phyloP scores from a whole-genome alignment of 2,113 vertebrate species.

The Pseudopodoces humilis region DNA sequence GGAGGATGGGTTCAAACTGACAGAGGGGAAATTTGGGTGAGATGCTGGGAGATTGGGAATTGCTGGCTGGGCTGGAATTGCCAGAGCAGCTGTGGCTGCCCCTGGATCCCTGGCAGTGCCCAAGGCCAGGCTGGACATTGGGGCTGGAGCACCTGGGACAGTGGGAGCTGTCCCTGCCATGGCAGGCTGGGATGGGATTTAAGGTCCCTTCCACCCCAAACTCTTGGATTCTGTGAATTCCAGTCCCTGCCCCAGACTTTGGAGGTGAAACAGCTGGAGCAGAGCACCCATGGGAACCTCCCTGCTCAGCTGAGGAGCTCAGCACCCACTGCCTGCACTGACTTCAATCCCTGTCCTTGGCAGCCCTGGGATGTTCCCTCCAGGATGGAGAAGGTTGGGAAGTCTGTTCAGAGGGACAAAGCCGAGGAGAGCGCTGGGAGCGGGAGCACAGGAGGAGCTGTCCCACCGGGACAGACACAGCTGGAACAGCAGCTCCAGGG shows the following conservation, averaged over 20 bases:
- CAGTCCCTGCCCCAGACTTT: not conserved
- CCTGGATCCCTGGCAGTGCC: not conserved
- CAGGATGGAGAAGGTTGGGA: not conserved
- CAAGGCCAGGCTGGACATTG: not conserved
- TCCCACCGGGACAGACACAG: not conserved
- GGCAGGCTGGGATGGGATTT: not conserved
- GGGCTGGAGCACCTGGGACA: not conserved
- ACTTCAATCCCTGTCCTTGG: rapidly evolving
- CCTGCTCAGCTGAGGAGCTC: not conserved
- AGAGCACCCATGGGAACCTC: not conserved
- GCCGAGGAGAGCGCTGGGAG: rapidly evolving
- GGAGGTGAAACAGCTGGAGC: not conserved
- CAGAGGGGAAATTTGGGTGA: not conserved
- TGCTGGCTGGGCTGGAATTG: not conserved
- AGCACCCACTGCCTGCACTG: rapidly evolving
- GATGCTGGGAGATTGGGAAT: not conserved
- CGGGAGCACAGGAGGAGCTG: not conserved
- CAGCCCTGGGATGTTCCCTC: rapidly evolving
- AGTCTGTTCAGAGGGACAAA: not conserved
- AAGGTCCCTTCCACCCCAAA: not conserved
- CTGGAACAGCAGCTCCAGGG: rapidly evolving
- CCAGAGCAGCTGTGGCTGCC: not conserved
- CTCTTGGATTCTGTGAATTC: not conserved
- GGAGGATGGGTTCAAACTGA: not conserved
- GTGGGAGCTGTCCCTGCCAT: not conserved